phyloP scores from a whole-genome alignment of 2,797 vertebrate genomes.

The Eospalax fontanierii region DNA sequence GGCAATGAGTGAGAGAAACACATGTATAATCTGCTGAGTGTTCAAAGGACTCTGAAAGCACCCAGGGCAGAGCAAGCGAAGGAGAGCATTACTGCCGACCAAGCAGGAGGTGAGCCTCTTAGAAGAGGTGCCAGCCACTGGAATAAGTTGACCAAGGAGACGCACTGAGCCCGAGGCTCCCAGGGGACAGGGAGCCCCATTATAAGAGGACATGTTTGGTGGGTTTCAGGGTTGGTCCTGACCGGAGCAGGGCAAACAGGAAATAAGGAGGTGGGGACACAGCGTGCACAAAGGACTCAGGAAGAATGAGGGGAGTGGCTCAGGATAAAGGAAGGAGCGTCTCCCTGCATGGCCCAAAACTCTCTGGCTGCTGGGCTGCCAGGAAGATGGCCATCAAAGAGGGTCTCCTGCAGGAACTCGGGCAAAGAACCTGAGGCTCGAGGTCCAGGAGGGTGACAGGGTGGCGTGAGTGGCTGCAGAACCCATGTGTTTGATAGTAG shows the following conservation, averaged over 20 bases:
- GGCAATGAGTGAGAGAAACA: neutral
- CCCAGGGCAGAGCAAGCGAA: neutral
- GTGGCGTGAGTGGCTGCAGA: fast-evolving
- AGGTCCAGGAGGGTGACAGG: fast-evolving
- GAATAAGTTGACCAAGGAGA: neutral
- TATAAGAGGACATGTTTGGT: neutral
- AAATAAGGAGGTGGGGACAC: no score
- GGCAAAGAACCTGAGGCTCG: no score
- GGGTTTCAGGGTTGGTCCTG: neutral
- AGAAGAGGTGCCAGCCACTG: neutral
- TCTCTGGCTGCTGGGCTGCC: neutral
- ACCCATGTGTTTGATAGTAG: neutral
- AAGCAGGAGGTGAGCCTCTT: neutral
- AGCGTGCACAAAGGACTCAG: neutral
- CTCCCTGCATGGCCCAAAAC: neutral
- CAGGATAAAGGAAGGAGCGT: neutral
- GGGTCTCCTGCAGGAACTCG: neutral
- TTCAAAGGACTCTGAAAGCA: neutral
- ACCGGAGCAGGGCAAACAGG: fast-evolving
- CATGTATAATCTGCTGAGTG: neutral
- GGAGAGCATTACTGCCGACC: neutral
- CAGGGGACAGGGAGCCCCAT: fast-evolving
- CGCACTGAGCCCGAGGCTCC: fast-evolving
- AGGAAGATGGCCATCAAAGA: neutral
- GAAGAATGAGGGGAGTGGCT: neutral